Evolutionary conservation across 2,113 vertebrate genomes (phyloP).

Genomic region (Daphoenositta chrysoptera): DNA sequence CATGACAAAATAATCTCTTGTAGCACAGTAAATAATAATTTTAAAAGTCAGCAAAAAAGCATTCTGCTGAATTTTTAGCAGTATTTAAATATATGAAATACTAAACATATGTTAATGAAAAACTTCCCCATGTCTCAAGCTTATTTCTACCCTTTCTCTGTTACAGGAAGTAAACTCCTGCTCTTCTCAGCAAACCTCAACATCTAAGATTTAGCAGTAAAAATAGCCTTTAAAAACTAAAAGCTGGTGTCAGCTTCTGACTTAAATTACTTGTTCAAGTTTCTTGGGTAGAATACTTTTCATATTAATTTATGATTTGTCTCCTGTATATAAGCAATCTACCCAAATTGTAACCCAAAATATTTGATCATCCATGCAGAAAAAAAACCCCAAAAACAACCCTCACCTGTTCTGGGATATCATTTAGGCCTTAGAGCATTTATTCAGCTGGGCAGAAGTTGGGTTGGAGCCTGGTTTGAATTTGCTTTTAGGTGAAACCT

Average conservation of each 20-base stretch:
- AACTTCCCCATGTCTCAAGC: background rate
- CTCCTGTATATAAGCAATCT: background rate
- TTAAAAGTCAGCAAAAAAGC: background rate
- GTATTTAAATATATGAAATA: background rate
- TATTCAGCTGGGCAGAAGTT: background rate
- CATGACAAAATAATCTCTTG: background rate
- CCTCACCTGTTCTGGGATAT: background rate
- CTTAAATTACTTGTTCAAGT: fast-evolving
- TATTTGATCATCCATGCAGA: background rate
- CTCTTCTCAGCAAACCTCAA: background rate
- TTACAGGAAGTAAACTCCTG: background rate
- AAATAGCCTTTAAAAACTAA: background rate
- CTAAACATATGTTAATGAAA: background rate
- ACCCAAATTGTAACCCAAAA: background rate
- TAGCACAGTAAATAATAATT: background rate
- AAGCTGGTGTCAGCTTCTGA: background rate
- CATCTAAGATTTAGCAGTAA: background rate
- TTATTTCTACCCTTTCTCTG: background rate
- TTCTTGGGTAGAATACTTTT: background rate
- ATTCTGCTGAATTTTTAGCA: background rate
- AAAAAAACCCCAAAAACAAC: fast-evolving
- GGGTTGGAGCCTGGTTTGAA: background rate
- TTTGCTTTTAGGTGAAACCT: background rate
- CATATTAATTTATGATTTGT: background rate
- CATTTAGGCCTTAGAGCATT: background rate